Evolutionary conservation across 2,888 invertebrate genomes (phyloP), one percentile per base, ranked within the genome.

Genomic region (Tethea ocularis): DNA sequence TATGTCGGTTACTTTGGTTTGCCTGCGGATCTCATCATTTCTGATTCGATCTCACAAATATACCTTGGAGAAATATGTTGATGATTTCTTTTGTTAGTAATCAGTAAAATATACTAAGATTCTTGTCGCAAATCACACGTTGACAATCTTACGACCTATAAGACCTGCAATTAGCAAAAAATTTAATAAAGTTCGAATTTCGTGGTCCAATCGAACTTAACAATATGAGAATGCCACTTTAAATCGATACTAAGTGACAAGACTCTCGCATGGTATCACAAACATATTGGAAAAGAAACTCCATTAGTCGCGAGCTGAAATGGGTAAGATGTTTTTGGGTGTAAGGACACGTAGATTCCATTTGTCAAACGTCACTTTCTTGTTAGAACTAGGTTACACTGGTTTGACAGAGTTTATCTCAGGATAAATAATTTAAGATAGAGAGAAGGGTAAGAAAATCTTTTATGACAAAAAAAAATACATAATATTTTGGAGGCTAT

Each of bases 281-380:
- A 20, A 46, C 46, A 46, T 46, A 46, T 46, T 20, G 46, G 46
- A 46, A 46, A 20, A 46, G 46, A 46, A 20, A n/a, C 46, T n/a
- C 20, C 46, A 46, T 46, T 46, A 46, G 17, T 46, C 15, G 46
- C 20, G 17, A 17, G 2, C 20, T 46, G 46, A 46, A 46, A 46
- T 46, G 46, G 46, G 46, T 46, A 46, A 10, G 46, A 46, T 46
- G 46, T 46, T 46, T 20, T 46, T 10, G 46, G 46, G 10, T 15
- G 20, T 20, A 41, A 17, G 46, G 46, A 46, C 46, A 46, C 46
- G 46, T 46, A 46, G 46, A 46, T 46, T 46, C 46, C 46, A 46
- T 46, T 46, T 46, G 46, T 46, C 46, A 46, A 46, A 20, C 46
- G 46, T 20, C 46, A 46, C 20, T 46, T 20, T 46, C 46, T 46